Evolutionary conservation across 1,140 invertebrate species (phyloP), one percentile per base, ranked within the genome.

Genomic region (Listronotus oregonensis): DNA sequence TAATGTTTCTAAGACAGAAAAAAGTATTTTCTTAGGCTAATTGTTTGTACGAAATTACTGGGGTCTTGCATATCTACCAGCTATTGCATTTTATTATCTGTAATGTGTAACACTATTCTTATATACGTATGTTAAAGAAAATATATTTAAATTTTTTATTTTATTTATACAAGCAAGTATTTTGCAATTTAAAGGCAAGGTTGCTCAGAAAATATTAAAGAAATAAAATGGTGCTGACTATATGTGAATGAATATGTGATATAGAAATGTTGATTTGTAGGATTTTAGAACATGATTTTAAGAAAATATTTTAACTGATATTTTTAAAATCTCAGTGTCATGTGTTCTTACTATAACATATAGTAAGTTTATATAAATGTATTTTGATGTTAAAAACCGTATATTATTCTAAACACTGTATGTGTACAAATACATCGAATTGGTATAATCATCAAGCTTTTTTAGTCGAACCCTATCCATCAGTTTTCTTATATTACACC

Each of bases 221-320:
- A 60, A 68, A 63, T 68, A 67, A 63, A 50, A 67, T 70, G 69
- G 69, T 70, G 69, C 69, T 70, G 69, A 64, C 51, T 50, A 61
- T 49, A 66, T 70, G 64, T 70, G 62, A 70, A 70, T 55, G 69
- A 70, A 67, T 52, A 67, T 70, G 69, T 70, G 69, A 70, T 70
- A 70, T 67, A 70, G 69, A 70, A 67, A 67, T 65, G 65, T 70
- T 70, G 63, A 70, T 70, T 67, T 67, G 58, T 70, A 67, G 62
- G 62, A 63, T 64, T 60, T 66, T 66, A 66, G 56, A 43, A 66
- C 55, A 66, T 54, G 64, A 66, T 66, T 59, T 59, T 66, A 59
- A 58, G 55, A 46, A 59, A 55, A 66, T 66, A 66, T 66, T 66
- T 66, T 58, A 66, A 66, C 64, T 66, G 64, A 66, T 66, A 66